These are phyloP conservation scores for Leptopterna dolabrata DNA, from an alignment of 2,888 invertebrate genomes.

Conservation along the genomic window DNA sequence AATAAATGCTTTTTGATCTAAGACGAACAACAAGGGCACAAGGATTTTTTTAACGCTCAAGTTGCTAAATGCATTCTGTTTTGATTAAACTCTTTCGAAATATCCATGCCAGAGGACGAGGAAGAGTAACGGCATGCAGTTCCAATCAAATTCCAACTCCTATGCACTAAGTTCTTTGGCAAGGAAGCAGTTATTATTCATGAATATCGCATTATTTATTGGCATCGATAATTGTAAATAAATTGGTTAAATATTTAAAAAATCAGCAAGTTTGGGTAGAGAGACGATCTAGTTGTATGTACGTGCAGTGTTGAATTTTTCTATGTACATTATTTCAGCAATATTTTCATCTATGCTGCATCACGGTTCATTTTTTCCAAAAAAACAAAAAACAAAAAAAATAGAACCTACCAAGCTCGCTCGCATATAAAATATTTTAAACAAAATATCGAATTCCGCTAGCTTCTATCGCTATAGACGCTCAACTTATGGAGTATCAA, in stretches of 20 bases:
- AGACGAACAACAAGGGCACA: not conserved
- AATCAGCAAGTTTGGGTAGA: not conserved
- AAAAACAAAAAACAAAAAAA: too few relatives aligned
- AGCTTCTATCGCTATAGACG: not conserved
- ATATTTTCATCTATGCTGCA: not conserved
- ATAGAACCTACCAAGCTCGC: too few relatives aligned
- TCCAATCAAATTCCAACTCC: not conserved
- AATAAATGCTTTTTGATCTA: conserved; percentile 13
- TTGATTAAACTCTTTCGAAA: not conserved
- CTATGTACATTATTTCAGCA: not conserved
- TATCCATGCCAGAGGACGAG: not conserved
- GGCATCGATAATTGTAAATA: too few relatives aligned
- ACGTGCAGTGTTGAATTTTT: not conserved
- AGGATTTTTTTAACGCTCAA: not conserved
- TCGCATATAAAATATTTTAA: not conserved
- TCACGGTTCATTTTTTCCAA: not conserved
- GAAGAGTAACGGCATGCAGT: not conserved
- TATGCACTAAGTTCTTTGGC: not conserved
- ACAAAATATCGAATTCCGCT: not conserved
- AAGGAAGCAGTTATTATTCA: too few relatives aligned
- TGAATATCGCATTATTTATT: not conserved
- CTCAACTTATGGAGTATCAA: not conserved
- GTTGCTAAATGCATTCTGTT: not conserved
- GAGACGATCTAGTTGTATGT: conserved; percentile 11
- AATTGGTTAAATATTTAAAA: too few relatives aligned